Base-by-base conservation (phyloP, 2,113 vertebrate genomes). In the Gila orcuttii region DNA sequence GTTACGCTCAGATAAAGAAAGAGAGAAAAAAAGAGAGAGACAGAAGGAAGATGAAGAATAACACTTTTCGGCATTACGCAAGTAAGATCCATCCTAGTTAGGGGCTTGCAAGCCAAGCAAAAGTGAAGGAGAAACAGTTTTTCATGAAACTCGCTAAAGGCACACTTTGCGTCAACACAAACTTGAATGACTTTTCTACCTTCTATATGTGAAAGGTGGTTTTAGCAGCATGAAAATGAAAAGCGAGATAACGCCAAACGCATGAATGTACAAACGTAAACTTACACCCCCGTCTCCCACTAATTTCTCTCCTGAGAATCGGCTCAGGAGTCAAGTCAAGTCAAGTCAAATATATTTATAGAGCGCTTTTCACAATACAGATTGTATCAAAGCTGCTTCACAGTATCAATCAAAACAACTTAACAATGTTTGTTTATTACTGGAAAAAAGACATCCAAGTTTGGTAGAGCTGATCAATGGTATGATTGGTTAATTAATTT, bases 1-100 rank as follows among this genome's bases (percentile, higher is more conserved):
- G 77, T 79, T 79, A n/a, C 25, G 36, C 79, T 81, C 42, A 55
- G 62, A 82, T 33, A 69, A 69, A 82, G 42, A 82, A 68, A 69
- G 25, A 64, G 59, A 80, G n/a, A 64, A 45, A 80, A 39, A 45
- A 7, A 52, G n/a, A 42, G 13, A 52, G n/a, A 45, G 42, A 17
- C 39, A 68, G 39, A 13, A 47, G 10, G n/a, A 82, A 82, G 42
- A 82, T 82, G 62, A 82, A 82, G 80, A 69, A 36, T 33, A 69
- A 82, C 62, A 82, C 62, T 36, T 82, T 82, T 82, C 80, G 17
- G 28, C 64, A 69, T 69, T 82, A 36, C 28, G 11, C 62, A 33
- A 31, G 79, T 45, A 47, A 81, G 42, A 66, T 66, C 28, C 80
- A 66, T 47, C 6, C 80, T 82, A 23, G 80, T 82, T 69, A 82